Evolutionary conservation across 2,113 vertebrate genomes (phyloP).

Genomic region (Cavia aperea): DNA sequence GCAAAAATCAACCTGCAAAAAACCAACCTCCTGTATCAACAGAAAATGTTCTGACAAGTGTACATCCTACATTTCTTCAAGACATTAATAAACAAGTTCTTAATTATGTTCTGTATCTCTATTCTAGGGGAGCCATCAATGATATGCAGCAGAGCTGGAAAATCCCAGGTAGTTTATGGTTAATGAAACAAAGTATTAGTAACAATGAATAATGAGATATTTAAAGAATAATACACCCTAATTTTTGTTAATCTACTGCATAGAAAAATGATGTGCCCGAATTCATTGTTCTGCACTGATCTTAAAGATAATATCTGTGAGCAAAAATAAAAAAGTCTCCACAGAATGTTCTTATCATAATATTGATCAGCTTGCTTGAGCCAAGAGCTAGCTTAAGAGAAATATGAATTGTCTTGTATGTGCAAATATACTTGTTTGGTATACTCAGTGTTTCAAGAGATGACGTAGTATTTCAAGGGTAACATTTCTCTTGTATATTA

Average conservation of each 20-base stretch:
- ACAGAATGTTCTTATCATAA: slow-evolving; percentile 23
- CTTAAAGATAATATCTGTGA: slow-evolving; percentile 7
- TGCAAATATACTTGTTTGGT: slow-evolving; percentile 15
- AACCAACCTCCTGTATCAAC: slow-evolving; percentile 47
- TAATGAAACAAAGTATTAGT: slow-evolving; percentile 21
- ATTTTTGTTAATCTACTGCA: slow-evolving; percentile 50
- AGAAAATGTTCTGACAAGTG: slow-evolving; percentile 56
- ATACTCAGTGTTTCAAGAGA: not conserved
- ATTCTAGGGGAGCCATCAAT: not conserved
- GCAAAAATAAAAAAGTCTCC: not conserved
- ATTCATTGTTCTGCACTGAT: not conserved
- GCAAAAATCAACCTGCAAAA: slow-evolving; percentile 42
- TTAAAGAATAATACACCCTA: slow-evolving; percentile 39
- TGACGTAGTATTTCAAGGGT: not conserved
- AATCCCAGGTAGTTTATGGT: slow-evolving; percentile 40
- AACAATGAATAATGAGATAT: slow-evolving; percentile 34
- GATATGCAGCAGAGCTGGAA: slow-evolving; percentile 46
- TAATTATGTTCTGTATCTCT: slow-evolving; percentile 19
- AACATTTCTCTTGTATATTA: not conserved
- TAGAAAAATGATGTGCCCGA: slow-evolving; percentile 32
- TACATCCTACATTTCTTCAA: not conserved
- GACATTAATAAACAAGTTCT: slow-evolving; percentile 40
- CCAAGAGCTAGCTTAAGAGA: not conserved
- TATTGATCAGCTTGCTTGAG: slow-evolving; percentile 1
- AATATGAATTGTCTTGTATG: not conserved